Conservation (phyloP, 2,888 invertebrate species). For the Acanthoscelides obtectus region DNA sequence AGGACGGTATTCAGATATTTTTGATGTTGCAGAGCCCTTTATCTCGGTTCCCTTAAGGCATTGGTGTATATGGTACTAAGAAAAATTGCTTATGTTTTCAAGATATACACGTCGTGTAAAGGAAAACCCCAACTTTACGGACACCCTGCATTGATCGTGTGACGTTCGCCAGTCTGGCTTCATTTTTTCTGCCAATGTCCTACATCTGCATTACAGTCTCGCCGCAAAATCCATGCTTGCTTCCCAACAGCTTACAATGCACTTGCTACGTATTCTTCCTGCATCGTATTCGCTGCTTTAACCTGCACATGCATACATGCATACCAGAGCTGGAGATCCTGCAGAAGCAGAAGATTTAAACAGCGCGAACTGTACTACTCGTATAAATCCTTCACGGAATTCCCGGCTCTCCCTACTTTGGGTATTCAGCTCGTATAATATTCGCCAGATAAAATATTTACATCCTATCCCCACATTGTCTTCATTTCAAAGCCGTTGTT, state of each 20-base stretch:
- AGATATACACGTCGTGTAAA: too few species aligned
- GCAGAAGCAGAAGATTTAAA: background rate
- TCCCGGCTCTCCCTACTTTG: background rate
- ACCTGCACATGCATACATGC: background rate
- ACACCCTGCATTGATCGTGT: too few species aligned
- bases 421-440: background rate
- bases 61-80: too few species aligned
- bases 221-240: background rate
- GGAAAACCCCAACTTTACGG: too few species aligned
- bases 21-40: too few species aligned
- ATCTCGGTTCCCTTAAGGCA: too few species aligned
- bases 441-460: background rate
- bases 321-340: background rate
- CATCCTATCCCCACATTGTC: background rate
- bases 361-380: background rate
- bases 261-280: background rate
- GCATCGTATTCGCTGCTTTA: background rate
- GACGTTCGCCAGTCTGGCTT: too few species aligned
- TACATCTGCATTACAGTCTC: too few species aligned
- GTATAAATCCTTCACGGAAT: background rate
- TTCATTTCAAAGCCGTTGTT: background rate
- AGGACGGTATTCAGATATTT: too few species aligned
- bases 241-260: background rate
- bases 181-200: too few species aligned
- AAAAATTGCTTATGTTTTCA: too few species aligned